Base-by-base conservation (phyloP, 2,113 vertebrate species). In the Micromys minutus region DNA sequence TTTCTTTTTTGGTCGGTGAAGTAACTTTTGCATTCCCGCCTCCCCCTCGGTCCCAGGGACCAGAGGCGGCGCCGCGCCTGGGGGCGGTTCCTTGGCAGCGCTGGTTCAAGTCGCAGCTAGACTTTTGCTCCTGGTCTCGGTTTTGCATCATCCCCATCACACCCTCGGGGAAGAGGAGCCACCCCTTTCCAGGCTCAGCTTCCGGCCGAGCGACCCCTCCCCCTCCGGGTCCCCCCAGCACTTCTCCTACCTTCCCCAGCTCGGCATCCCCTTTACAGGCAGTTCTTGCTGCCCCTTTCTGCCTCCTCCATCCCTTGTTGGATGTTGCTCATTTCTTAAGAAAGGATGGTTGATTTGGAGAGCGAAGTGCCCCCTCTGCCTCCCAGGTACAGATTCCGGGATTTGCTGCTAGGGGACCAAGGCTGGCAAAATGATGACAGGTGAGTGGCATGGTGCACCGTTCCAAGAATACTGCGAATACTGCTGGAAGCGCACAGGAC, bases 371-470 rank as follows among this genome's bases (percentile, higher is more conserved):
- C 99, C 15, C 99, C 99, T 69, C 98, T 99, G 55, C 99, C 99
- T 11, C 99, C 99, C 80, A 99, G 99, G 96, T 99, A 99, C 97
- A 98, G 99, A 88, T 99, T 99, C 98, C 98, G 99, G 95, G 99
- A 99, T 97, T 96, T 99, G 98, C 98, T 99, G 95, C 98, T 99
- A 12, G 99, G 99, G 72, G 99, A 99, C 97, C 99, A 99, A 96
- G 98, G 98, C 96, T 99, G 99, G 98, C 99, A 99, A 91, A 99
- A 99, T 69, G 99, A 99, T 80, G 99, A 99, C 98, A 99, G 99
- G 99, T 99, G 97, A 95, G 93, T 59, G 86, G 55, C 3, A 31
- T 22, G 90, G 74, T 9, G 90, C 85, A 1, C 31, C 10, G 39
- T 36, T 91, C 50, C 5, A 34, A 1, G 5, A 0, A 12, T 13